Evolutionary conservation across 2,888 invertebrate genomes (phyloP), one percentile per base, ranked within the genome.

Genomic region (Listrodromus nycthemerus): DNA sequence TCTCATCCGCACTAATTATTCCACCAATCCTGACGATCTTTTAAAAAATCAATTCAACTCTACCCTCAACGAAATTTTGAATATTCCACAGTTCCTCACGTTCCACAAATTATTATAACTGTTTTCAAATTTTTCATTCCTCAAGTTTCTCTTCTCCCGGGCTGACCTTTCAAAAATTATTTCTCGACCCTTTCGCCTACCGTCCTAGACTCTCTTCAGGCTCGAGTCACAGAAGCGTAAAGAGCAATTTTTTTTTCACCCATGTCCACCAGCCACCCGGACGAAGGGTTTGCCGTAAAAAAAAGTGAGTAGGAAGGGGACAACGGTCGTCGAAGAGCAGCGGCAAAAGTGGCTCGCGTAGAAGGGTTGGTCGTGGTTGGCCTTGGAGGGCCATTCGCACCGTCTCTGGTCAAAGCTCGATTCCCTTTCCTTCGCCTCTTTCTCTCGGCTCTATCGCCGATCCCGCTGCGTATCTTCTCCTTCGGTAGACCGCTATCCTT

Each of bases 361-460:
- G 82, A 90, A 90, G 89, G 90, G 90, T 90, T 90, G 90, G 86
- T 85, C 70, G 88, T 77, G 85, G 89, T 89, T 89, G 89, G 87
- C 90, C 90, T 90, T 90, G 90, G 86, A 90, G 87, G 88, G 89
- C 89, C 90, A 88, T 90, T 90, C 87, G 86, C 90, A 89, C 89
- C 87, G 86, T 87, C 84, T 87, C 87, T 85, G 82, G 78, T 84
- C 78, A 71, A 70, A 79, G 74, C 71, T 70, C 61, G 76, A 78
- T 81, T 84, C 77, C 70, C 70, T 48, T 19, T 45, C 27, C 61
- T 50, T 48, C 70, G 21, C 30, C 65, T 50, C 55, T 48, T 63
- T 66, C 52, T 70, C 70, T 58, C 65, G 48, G 37, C 19, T 70
- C 33, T 37, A 48, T 61, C 33, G 63, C 58, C 65, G 63, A 74